Evolutionary conservation across 2,888 invertebrate species (phyloP), one percentile per base, ranked within the genome.

Genomic region (Eulithis testata): DNA sequence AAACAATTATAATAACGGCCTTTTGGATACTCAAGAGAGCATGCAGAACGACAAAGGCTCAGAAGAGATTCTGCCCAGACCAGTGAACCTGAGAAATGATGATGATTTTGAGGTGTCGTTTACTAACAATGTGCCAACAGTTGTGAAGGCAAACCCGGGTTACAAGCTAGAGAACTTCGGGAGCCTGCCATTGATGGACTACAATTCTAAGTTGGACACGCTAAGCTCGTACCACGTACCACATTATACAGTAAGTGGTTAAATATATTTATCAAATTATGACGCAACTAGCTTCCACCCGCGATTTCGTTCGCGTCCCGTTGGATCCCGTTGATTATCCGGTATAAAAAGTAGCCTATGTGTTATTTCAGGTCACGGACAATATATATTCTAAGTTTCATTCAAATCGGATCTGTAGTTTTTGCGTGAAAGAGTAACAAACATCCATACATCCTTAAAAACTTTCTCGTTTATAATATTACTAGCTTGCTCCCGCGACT

Each of bases 191-290:
- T 69, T 93, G 1, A 91, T 91, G 90, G 84, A 88, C 54, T 87
- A 87, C 71, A 79, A 86, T 61, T 88, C 90, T 12, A 91, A 91
- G 65, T 75, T 88, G 49, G 82, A 88, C 57, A 80, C 86, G 1
- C 87, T 90, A 52, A 89, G 87, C 70, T 93, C 92, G 0, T 93
- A 93, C 68, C 85, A 83, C 61, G 93, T 92, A 43, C 92, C 93
- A 0, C 92, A 93, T 82, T 93, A 92, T 72, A 87, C 88, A 45
- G 93, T 92, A 80, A 92, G 91, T 91, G 82, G 64, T 14, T 57
- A 37, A 1, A 11, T 6, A 21, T 7, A 11, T 43, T 6, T 43
- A 40, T 27, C 54, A 21, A 43, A 27, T 27, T 21, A 7, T 21
- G 11, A 54, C 9, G 8, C 2, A 40, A 40, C 21, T 21, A 21